phyloP scores from a whole-genome alignment of 2,888 invertebrate genomes.

The Dynastes tityus region DNA sequence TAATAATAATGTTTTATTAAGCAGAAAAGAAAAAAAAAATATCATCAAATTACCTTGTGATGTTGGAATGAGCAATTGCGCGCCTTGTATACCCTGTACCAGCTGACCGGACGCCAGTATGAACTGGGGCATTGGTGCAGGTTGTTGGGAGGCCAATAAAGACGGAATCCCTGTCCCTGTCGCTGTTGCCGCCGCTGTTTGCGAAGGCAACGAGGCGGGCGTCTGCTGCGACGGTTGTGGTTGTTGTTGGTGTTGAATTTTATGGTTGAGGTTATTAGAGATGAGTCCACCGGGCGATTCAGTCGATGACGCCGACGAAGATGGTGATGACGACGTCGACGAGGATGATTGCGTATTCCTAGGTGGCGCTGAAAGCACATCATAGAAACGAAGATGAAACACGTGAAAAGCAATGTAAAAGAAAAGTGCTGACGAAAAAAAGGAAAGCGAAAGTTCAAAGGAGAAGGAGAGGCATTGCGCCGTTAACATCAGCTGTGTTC shows the following conservation, averaged over 20 bases:
- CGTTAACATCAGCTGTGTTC: constrained; percentile 15
- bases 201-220: constrained; percentile 71
- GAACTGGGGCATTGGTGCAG: constrained; percentile 90
- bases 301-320: constrained; percentile 23
- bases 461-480: not conserved
- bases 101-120: constrained; percentile 93
- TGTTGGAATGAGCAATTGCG: constrained; percentile 95
- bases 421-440: constrained; percentile 4
- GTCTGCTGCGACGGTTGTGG: constrained; percentile 64
- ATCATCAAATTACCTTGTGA: constrained; percentile 93
- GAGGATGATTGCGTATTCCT: constrained; percentile 52
- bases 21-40: too few species aligned
- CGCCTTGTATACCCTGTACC: constrained; percentile 93
- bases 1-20: too few species aligned
- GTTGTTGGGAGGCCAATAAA: constrained; percentile 74
- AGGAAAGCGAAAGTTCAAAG: constrained; percentile 5
- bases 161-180: constrained; percentile 72
- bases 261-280: constrained; percentile 55
- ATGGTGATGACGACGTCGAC: constrained; percentile 10
- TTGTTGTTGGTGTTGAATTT: constrained; percentile 58
- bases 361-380: constrained; percentile 47
- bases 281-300: constrained; percentile 55
- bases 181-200: constrained; percentile 67
- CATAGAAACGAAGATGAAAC: not conserved
- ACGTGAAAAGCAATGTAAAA: constrained; percentile 20